Percentiles rank a stretch among this genome's conserved stretches.
phyloP scores from a whole-genome alignment of 2,888 invertebrate species.

The Hydroisotoma schaefferi region DNA sequence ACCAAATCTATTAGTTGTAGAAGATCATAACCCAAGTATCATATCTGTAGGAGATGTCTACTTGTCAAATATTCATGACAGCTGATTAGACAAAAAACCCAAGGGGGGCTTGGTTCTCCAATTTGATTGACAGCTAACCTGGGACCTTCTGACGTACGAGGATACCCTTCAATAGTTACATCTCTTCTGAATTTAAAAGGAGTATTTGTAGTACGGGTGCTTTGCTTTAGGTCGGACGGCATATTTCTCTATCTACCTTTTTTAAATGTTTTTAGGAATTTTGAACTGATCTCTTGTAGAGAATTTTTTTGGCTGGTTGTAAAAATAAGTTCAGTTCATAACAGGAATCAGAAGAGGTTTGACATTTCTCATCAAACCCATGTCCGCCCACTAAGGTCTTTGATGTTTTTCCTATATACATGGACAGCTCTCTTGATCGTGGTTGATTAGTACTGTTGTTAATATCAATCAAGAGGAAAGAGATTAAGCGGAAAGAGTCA shows the following conservation, averaged over 20 bases:
- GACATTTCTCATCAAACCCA: conserved; percentile 39
- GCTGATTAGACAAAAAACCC: conserved; percentile 49
- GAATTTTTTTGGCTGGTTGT: not conserved
- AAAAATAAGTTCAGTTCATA: not conserved
- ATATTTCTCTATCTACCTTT: no score
- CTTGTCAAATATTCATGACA: conserved; percentile 49
- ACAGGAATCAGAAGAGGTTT: conserved; percentile 12
- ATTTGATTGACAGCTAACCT: conserved; percentile 49
- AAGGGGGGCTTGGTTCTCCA: conserved; percentile 42
- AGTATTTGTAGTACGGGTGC: no score
- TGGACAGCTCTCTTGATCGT: conserved; percentile 6
- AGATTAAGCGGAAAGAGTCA: conserved; percentile 6
- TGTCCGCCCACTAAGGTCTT: conserved; percentile 30
- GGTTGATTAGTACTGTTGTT: conserved; percentile 5
- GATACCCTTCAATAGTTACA: conserved; percentile 4
- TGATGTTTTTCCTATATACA: conserved; percentile 13
- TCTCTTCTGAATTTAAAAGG: no score
- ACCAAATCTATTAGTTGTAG: not conserved
- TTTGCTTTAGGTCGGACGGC: no score
- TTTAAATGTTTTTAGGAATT: no score
- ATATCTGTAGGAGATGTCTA: conserved; percentile 38
- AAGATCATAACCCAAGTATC: conserved; percentile 5
- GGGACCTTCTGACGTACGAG: conserved; percentile 47
- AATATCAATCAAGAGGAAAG: conserved; percentile 9
- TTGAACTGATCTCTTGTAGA: no score